phyloP scores from a whole-genome alignment of 2,888 invertebrate genomes.

The Priapulus caudatus region DNA sequence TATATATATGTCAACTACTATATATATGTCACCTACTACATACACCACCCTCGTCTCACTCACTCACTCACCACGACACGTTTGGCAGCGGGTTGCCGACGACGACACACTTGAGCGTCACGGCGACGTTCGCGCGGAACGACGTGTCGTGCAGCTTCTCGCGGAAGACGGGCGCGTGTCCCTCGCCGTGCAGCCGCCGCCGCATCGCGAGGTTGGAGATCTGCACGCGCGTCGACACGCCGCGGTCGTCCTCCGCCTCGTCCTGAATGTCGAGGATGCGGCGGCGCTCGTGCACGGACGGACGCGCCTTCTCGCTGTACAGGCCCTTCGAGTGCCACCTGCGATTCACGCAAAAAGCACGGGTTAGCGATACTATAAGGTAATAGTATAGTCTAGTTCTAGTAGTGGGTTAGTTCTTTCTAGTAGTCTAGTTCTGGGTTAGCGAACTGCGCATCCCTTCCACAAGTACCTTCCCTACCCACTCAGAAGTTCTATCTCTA shows the following conservation, averaged over 20 bases:
- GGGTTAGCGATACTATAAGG: too few species aligned
- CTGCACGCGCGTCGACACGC: background rate
- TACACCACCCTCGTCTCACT: too few species aligned
- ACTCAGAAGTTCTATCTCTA: too few species aligned
- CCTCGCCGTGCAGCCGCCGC: conserved; percentile 15
- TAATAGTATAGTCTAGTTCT: too few species aligned
- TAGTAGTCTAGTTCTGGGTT: too few species aligned
- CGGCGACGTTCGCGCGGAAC: conserved; percentile 62
- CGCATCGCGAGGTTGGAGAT: background rate
- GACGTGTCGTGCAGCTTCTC: conserved; percentile 78
- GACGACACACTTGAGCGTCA: conserved; percentile 64
- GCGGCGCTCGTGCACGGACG: conserved; percentile 8
- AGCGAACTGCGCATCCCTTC: too few species aligned
- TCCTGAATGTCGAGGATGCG: conserved; percentile 60
- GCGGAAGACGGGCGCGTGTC: conserved; percentile 65
- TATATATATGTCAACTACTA: too few species aligned
- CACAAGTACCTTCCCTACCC: too few species aligned
- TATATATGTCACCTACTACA: too few species aligned
- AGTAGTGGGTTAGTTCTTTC: too few species aligned
- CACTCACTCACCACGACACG: conserved; percentile 62
- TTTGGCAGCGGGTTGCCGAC: conserved; percentile 75
- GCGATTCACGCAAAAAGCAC: too few species aligned
- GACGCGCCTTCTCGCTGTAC: background rate
- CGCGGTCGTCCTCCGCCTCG: conserved; percentile 43
- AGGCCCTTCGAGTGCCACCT: background rate